A percentile compares a stretch with the other conserved stretches of the same genome.
Evolutionary conservation across 2,797 vertebrate genomes (phyloP).

Genomic region (Acrocephalus scirpaceus): DNA sequence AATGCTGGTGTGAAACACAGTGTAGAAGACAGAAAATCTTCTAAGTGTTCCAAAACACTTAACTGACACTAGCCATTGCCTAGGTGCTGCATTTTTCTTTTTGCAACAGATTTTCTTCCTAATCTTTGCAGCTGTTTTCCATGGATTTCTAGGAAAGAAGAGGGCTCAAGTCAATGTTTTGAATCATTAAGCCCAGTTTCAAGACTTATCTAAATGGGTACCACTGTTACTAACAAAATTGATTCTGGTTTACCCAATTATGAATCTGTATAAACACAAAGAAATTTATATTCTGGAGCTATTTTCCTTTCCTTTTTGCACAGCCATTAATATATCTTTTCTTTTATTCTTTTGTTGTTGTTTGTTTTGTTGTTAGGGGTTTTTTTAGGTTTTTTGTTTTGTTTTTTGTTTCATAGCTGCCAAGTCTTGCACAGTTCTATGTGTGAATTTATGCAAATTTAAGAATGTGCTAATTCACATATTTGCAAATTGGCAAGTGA

Average conservation of each 20-base stretch:
- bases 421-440: constrained; percentile 56
- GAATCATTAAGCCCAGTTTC: neutral
- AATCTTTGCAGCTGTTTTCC: neutral
- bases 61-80: neutral
- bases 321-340: constrained; percentile 32
- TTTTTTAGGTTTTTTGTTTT: neutral
- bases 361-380: neutral
- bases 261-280: neutral
- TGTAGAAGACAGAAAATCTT: neutral
- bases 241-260: neutral
- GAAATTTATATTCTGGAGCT: neutral
- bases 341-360: neutral
- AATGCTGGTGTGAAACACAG: neutral
- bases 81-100: neutral
- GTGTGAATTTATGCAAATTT: constrained; percentile 65
- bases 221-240: neutral
- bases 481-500: constrained; percentile 65
- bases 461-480: constrained; percentile 60
- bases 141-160: neutral
- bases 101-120: neutral
- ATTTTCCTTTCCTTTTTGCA: constrained; percentile 13
- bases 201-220: neutral
- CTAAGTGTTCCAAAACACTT: neutral
- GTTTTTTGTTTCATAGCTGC: constrained; percentile 24
- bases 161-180: neutral